phyloP scores from a whole-genome alignment of 2,888 invertebrate genomes.

The Cataglyphis livida region DNA sequence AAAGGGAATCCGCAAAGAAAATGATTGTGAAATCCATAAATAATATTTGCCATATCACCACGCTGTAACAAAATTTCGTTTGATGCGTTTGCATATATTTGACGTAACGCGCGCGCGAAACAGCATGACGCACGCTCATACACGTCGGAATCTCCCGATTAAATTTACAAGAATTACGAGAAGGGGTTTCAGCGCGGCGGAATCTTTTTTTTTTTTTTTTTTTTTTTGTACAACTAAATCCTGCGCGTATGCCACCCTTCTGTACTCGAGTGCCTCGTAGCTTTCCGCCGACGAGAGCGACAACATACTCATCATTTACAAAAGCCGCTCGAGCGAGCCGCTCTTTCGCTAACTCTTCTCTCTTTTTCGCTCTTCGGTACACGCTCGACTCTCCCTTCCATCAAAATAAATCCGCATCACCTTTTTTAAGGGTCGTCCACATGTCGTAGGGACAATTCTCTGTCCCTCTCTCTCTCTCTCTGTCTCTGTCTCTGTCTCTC shows the following conservation, averaged over 20 bases:
- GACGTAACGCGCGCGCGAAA: constrained; percentile 19
- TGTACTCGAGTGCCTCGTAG: constrained; percentile 63
- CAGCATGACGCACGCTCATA: constrained; percentile 45
- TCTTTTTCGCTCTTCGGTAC: constrained; percentile 11
- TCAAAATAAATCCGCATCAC: constrained; percentile 76
- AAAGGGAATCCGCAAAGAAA: not conserved
- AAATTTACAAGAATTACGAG: constrained; percentile 59
- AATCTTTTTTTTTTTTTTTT: constrained; percentile 48
- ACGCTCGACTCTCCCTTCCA: constrained; percentile 56
- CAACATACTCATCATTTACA: constrained; percentile 75
- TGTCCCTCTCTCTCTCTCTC: not conserved
- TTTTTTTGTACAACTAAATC: constrained; percentile 52
- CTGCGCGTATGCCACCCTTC: constrained; percentile 59
- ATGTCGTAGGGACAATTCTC: constrained; percentile 38
- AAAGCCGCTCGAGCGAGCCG: constrained; percentile 68
- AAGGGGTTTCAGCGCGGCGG: constrained; percentile 54
- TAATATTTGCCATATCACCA: constrained; percentile 8
- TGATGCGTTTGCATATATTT: not conserved
- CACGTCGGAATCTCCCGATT: constrained; percentile 32
- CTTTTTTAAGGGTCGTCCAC: constrained; percentile 66
- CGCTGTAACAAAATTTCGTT: constrained; percentile 22
- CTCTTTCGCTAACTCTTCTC: constrained; percentile 39
- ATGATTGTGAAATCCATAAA: not conserved
- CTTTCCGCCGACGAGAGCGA: constrained; percentile 73
- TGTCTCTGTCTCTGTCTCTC: not conserved